A percentile compares a stretch with the other conserved stretches of the same genome.
phyloP scores from a whole-genome alignment of 2,113 vertebrate genomes.

The Gymnorhina tibicen region DNA sequence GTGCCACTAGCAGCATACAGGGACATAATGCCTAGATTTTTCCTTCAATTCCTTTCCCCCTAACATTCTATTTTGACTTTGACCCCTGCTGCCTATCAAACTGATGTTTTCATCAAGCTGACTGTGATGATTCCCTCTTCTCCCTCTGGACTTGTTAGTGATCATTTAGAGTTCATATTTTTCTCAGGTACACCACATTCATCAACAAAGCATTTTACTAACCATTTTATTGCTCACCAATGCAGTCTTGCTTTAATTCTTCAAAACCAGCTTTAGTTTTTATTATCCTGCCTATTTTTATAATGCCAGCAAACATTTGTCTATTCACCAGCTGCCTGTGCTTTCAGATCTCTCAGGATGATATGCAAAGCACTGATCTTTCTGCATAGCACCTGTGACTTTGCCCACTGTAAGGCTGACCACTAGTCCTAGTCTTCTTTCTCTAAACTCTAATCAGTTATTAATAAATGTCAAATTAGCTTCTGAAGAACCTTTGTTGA shows the following conservation, averaged over 20 bases:
- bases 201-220: not conserved
- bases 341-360: not conserved
- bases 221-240: not conserved
- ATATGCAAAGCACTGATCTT: not conserved
- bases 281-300: not conserved
- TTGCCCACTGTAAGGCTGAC: not conserved
- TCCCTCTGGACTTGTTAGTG: not conserved
- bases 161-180: not conserved
- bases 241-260: not conserved
- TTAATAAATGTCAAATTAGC: not conserved
- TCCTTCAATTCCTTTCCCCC: not conserved
- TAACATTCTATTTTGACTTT: not conserved
- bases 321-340: not conserved
- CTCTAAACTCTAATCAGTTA: not conserved
- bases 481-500: not conserved
- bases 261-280: not conserved
- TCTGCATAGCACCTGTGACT: not conserved
- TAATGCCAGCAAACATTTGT: not conserved
- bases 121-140: not conserved
- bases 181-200: not conserved
- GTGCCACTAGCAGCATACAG: not conserved
- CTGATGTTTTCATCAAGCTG: not conserved
- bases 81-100: not conserved
- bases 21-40: not conserved
- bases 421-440: not conserved